Evolutionary conservation across 2,888 invertebrate species (phyloP), one percentile per base, ranked within the genome.

Genomic region (Dolichopus griseipennis): DNA sequence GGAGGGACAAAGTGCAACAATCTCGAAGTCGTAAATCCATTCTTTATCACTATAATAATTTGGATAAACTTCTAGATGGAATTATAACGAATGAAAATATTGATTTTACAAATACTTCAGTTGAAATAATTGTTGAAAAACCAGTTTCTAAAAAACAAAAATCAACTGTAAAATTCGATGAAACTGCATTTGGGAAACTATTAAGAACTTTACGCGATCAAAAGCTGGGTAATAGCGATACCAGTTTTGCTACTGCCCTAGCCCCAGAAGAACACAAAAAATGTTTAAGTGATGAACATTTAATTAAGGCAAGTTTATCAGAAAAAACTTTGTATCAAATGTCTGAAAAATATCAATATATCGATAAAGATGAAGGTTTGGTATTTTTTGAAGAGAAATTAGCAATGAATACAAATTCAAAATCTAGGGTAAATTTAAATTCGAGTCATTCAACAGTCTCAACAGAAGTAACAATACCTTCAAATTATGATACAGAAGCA

Each of bases 271-370:
- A 37, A 34, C 69, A n/a, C n/a, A 64, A 64, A 21, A 68, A 65
- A 0, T 68, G 71, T 18, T n/a, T 67, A 6, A 68, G 68, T 65
- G 66, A 67, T 34, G 66, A 69, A 8, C 71, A 71, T 67, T 74
- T 74, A 43, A 75, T 76, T 66, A 74, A 73, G 22, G 75, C 75
- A 34, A 76, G 75, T 1, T 22, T 3, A 22, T n/a, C 64, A 9
- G 64, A 64, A 64, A 34, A 64, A 20, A 6, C 18, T 52, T 52
- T 52, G 6, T 52, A 52, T 22, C 80, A 81, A 73, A 83, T 90
- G 65, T 85, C 88, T 2, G 91, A 92, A 74, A 87, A 91, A 70
- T 92, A 91, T 75, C 88, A 87, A 66, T 91, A 92, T 75, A 86
- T 88, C 34, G 92, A 92, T 76, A 82, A 83, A 68, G 87, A 90